These are phyloP conservation scores for Echinops telfairi DNA, from an alignment of 2,113 vertebrate genomes.

Conservation along the genomic window DNA sequence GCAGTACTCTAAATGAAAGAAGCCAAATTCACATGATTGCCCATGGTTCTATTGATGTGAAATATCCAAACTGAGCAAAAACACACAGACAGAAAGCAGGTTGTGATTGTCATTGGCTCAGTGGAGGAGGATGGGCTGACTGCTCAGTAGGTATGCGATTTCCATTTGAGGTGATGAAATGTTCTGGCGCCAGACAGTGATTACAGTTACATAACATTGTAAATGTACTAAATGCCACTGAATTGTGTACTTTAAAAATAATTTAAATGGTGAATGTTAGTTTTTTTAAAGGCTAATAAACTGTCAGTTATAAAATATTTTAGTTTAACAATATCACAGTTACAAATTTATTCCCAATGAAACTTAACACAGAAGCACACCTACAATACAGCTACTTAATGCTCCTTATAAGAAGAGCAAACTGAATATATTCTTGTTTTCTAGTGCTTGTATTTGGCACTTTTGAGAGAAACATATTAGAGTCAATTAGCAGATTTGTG, in stretches of 20 bases:
- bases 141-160: not conserved
- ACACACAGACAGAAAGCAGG: not conserved
- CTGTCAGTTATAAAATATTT: conserved; percentile 15
- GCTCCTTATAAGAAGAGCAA: not conserved
- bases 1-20: not conserved
- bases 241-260: not conserved
- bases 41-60: not conserved
- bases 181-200: not conserved
- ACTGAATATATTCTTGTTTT: conserved; percentile 14
- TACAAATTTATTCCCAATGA: not conserved
- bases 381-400: not conserved
- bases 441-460: not conserved
- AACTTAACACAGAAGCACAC: not conserved
- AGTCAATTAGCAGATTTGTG: conserved; percentile 4
- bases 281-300: too few relatives aligned
- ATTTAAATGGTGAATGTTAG: too few relatives aligned
- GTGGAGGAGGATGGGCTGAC: not conserved
- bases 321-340: not conserved
- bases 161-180: not conserved
- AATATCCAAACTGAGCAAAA: conserved; percentile 25
- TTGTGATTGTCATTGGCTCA: not conserved
- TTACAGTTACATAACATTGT: not conserved
- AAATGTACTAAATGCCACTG: not conserved
- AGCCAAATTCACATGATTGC: not conserved
- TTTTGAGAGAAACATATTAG: conserved; percentile 13